phyloP scores from a whole-genome alignment of 2,113 vertebrate genomes.

The Lophura nycthemera region DNA sequence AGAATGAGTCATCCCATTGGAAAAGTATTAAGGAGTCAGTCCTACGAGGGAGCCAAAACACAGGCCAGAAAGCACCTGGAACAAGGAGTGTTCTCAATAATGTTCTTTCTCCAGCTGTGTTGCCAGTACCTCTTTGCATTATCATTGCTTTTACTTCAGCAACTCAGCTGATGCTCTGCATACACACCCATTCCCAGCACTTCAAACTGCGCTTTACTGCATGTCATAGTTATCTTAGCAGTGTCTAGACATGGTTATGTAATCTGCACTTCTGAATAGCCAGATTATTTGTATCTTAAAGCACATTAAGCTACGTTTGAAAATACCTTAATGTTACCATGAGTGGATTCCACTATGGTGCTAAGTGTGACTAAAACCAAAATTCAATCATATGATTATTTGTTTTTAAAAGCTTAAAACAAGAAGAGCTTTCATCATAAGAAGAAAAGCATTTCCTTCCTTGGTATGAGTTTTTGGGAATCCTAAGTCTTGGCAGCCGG shows the following conservation, averaged over 20 bases:
- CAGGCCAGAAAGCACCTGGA: neutral
- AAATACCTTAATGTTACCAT: neutral
- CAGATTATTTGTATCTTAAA: neutral
- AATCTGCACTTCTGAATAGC: neutral
- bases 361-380: neutral
- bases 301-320: neutral
- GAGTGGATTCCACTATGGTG: neutral
- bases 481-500: neutral
- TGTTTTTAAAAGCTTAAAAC: neutral
- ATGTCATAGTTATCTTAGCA: neutral
- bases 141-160: neutral
- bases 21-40: neutral
- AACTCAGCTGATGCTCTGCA: neutral
- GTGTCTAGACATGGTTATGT: neutral
- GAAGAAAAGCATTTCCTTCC: neutral
- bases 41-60: neutral
- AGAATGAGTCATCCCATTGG: neutral
- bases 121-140: neutral
- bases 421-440: neutral
- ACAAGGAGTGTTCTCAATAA: neutral
- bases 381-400: neutral
- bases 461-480: neutral
- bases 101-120: neutral
- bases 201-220: neutral
- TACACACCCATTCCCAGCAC: neutral